Evolutionary conservation across 2,888 invertebrate genomes (phyloP), one percentile per base, ranked within the genome.

Genomic region (Calameuta pallipes): DNA sequence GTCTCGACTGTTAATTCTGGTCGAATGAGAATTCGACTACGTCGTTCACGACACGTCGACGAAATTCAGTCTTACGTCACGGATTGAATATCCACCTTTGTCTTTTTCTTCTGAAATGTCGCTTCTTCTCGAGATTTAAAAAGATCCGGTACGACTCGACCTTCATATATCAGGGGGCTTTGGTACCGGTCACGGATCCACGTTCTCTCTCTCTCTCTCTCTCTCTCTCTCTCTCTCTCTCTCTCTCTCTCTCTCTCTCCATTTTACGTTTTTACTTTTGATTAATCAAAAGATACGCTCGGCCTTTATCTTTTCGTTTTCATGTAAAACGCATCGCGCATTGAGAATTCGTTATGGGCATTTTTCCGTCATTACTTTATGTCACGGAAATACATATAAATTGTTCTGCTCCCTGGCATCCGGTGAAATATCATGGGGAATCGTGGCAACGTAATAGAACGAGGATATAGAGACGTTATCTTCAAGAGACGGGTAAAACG

Each of bases 221-320:
- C 33, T 33, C 33, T 33, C 33, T 3, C 3, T 33, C 4, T 33
- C 33, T 0, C 33, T 31, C 31, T 31, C 31, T 31, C 4, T 3
- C 33, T 3, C 33, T 3, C 33, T 33, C 33, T 33, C 33, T 9
- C 9, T 56, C 23, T 23, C 6, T 56, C 2, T 1, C 1, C 41
- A 1, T 6, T 15, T 41, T 41, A 4, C 15, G 15, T 23, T 56
- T 56, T 56, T 56, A 23, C 6, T 6, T 23, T 56, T 15, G 56
- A 23, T 73, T 77, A 76, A 75, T 74, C 75, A 69, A 56, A 69
- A 33, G 76, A 80, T 70, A 79, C 81, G 81, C 78, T 73, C 80
- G 36, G 1, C 12, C 12, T 12, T 36, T 3, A 12, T 81, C 77
- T 74, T 75, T 78, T 31, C 30, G 75, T 71, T 36, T 74, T n/a